Evolutionary conservation across 2,888 invertebrate species (phyloP).

Genomic region (Orchesella flavescens): DNA sequence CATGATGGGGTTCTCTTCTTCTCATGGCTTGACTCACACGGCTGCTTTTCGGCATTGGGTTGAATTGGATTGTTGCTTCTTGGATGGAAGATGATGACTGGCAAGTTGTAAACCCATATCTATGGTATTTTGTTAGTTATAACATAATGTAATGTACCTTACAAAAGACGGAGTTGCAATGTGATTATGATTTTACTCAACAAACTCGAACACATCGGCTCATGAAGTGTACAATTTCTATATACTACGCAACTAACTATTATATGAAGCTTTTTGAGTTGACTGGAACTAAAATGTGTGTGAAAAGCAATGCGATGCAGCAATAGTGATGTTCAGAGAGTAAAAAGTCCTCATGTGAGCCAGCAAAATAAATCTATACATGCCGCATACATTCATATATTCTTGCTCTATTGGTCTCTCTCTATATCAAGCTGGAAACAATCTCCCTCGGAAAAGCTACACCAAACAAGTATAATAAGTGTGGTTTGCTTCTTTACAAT

Average conservation of each 20-base stretch:
- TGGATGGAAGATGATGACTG: slow-evolving; percentile 54
- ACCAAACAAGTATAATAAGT: slow-evolving; percentile 8
- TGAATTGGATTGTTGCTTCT: slow-evolving; percentile 23
- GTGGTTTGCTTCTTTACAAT: slow-evolving; percentile 39
- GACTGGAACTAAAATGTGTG: slow-evolving; percentile 37
- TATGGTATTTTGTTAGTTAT: slow-evolving; percentile 24
- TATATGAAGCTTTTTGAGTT: not conserved
- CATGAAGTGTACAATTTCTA: not conserved
- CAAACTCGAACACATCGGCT: not conserved
- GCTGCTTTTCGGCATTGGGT: slow-evolving; percentile 26
- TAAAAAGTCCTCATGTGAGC: too few species aligned
- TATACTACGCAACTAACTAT: not conserved
- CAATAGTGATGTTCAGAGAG: not conserved
- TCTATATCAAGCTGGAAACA: slow-evolving; percentile 23
- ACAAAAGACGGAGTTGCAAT: not conserved
- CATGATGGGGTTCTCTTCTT: slow-evolving; percentile 52
- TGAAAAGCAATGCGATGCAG: slow-evolving; percentile 4
- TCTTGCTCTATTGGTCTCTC: not conserved
- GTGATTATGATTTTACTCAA: not conserved
- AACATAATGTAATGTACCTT: slow-evolving; percentile 6
- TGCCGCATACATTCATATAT: not conserved
- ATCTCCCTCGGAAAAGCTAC: slow-evolving; percentile 24
- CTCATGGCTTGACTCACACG: slow-evolving; percentile 16
- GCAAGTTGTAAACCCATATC: slow-evolving; percentile 48
- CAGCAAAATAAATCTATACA: too few species aligned